Evolutionary conservation across 1,140 invertebrate genomes (phyloP).

Genomic region (Listronotus bonariensis): DNA sequence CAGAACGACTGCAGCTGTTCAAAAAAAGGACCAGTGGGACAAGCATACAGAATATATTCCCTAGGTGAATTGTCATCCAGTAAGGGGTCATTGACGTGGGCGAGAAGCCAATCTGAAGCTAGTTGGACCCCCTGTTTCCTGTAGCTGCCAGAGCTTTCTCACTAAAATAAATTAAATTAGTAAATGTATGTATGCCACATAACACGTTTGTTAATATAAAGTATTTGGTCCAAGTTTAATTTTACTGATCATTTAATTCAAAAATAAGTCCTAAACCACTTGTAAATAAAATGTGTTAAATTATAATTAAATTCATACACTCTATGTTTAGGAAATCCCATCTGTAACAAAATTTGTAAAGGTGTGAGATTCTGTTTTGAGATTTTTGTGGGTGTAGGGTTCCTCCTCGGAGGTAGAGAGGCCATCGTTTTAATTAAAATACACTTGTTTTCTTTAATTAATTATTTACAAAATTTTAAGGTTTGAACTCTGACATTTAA

Average conservation of each 20-base stretch:
- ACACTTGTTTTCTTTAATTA: not conserved
- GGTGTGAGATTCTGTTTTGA: constrained; percentile 75
- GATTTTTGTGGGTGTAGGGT: constrained; percentile 68
- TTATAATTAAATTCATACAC: constrained; percentile 67
- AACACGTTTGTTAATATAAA: not conserved
- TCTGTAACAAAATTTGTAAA: constrained; percentile 79
- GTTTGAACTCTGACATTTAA: constrained; percentile 16
- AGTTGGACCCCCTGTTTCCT: constrained; percentile 83
- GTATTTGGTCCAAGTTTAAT: not conserved
- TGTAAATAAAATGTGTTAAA: constrained; percentile 1
- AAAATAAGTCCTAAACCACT: not conserved
- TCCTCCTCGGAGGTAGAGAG: constrained; percentile 69
- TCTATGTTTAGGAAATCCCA: constrained; percentile 85
- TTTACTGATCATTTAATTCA: not conserved
- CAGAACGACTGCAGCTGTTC: constrained; percentile 77
- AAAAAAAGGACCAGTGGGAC: constrained; percentile 75
- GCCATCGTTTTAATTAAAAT: constrained; percentile 60
- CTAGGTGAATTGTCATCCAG: constrained; percentile 75
- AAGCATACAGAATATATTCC: constrained; percentile 85
- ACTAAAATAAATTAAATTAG: constrained; percentile 58
- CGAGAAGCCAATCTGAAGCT: constrained; percentile 87
- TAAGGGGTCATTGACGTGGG: constrained; percentile 82
- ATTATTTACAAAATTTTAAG: constrained; percentile 6
- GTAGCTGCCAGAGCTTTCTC: constrained; percentile 90
- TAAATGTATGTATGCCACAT: not conserved